phyloP scores from a whole-genome alignment of 2,113 vertebrate genomes.

The Melanocharis versteri region DNA sequence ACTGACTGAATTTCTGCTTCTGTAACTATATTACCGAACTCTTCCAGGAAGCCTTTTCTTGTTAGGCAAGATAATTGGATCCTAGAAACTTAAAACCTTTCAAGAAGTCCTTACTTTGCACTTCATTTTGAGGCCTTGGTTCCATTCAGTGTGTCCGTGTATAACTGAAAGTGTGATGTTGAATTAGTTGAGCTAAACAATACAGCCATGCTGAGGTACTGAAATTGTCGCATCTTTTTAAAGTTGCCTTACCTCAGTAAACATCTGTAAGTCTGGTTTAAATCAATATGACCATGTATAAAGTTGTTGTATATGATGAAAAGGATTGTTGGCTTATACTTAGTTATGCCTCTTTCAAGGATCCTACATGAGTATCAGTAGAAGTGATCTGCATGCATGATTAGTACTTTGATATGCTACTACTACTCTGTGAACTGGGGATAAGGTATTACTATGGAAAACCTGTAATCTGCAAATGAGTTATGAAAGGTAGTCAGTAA shows the following conservation, averaged over 20 bases:
- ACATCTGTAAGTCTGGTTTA: background rate
- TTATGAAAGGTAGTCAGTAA: background rate
- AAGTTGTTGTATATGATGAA: background rate
- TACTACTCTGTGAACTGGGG: background rate
- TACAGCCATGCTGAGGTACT: background rate
- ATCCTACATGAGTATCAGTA: background rate
- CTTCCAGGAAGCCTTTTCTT: background rate
- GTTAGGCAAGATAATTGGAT: background rate
- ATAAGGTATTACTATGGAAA: background rate
- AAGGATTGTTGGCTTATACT: background rate
- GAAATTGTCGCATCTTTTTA: background rate
- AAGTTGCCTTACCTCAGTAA: background rate
- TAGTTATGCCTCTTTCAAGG: background rate
- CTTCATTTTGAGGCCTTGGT: background rate
- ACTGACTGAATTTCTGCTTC: background rate
- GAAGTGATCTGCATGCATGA: conserved; percentile 22
- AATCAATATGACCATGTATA: background rate
- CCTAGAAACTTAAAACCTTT: background rate
- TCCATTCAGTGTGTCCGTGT: background rate
- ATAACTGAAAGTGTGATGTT: background rate
- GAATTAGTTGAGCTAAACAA: background rate
- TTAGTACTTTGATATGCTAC: background rate
- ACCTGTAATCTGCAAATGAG: conserved; percentile 12
- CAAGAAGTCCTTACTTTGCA: background rate
- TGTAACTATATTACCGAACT: background rate